These are phyloP conservation scores for Asteroscopus sphinx DNA, from an alignment of 2,888 invertebrate species.

Conservation along the genomic window DNA sequence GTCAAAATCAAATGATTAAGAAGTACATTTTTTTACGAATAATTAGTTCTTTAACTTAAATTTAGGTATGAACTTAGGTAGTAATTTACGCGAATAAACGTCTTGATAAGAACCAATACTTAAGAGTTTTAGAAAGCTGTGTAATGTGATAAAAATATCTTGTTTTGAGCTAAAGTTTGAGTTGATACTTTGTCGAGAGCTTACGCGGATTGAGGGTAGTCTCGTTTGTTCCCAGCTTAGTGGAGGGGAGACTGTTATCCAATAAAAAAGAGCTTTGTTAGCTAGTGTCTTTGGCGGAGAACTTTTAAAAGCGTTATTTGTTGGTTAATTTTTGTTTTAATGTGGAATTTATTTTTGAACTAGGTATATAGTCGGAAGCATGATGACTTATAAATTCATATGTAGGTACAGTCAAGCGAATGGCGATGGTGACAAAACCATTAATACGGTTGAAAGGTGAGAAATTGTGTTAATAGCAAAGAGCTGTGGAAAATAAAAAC, in stretches of 20 bases:
- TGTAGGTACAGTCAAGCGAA: no score
- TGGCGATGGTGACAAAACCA: no score
- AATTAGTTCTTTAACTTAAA: no score
- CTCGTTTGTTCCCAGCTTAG: slow-evolving; percentile 46
- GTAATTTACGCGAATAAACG: no score
- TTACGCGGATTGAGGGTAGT: slow-evolving; percentile 31
- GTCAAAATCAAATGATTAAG: no score
- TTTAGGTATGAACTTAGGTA: no score
- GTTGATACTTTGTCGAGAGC: slow-evolving; percentile 39
- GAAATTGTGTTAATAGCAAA: no score
- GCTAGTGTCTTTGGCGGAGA: slow-evolving; percentile 15
- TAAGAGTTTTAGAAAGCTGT: slow-evolving; percentile 26
- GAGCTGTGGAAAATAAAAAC: no score
- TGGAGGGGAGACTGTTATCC: slow-evolving; percentile 37
- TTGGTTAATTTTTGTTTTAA: slow-evolving; percentile 21
- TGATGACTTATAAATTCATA: no score
- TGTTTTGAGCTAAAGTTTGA: slow-evolving; percentile 45
- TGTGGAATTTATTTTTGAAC: background rate
- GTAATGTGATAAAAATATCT: slow-evolving; percentile 49
- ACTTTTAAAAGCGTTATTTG: slow-evolving; percentile 29
- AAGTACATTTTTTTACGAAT: no score
- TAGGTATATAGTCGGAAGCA: no score
- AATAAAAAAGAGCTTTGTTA: slow-evolving; percentile 44
- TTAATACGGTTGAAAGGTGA: no score
- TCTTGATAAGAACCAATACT: slow-evolving; percentile 16